phyloP scores from a whole-genome alignment of 2,888 invertebrate species.

The Camponotus fellah region DNA sequence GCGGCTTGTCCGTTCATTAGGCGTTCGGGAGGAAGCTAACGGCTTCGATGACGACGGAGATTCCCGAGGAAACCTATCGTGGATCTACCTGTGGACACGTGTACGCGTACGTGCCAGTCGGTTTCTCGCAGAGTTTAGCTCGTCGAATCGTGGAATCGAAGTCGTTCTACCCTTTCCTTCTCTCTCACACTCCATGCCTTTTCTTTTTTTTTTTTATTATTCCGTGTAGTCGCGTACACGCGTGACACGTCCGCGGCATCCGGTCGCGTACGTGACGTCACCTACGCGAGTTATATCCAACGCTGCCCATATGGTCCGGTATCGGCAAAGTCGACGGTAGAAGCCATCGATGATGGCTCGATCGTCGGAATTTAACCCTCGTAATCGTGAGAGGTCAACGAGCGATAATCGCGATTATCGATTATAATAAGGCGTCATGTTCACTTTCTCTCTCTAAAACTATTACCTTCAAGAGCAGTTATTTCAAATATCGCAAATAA shows the following conservation, averaged over 20 bases:
- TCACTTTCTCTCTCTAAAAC: not conserved
- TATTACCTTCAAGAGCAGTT: not conserved
- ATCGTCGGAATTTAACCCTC: constrained; percentile 41
- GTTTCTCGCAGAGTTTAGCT: constrained; percentile 32
- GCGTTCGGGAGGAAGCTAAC: constrained; percentile 76
- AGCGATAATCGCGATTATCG: constrained; percentile 23
- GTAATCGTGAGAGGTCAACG: constrained; percentile 33
- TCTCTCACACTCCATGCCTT: constrained; percentile 24
- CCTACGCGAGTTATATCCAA: constrained; percentile 73
- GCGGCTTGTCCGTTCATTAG: constrained; percentile 68
- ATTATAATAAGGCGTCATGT: not conserved
- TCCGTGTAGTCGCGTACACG: constrained; percentile 78
- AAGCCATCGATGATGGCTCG: not conserved
- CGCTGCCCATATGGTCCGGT: constrained; percentile 70
- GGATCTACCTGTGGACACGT: constrained; percentile 69
- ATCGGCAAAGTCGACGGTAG: constrained; percentile 12
- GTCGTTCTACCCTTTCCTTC: constrained; percentile 25
- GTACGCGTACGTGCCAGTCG: constrained; percentile 72
- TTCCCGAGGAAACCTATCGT: constrained; percentile 71
- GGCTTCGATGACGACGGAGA: constrained; percentile 69
- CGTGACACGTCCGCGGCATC: constrained; percentile 84
- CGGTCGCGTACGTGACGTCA: constrained; percentile 85
- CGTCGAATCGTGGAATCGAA: constrained; percentile 61
- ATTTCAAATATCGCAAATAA: constrained; percentile 7
- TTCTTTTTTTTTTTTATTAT: constrained; percentile 80